Conservation (phyloP, 2,888 invertebrate genomes). For the Eristalinus sepulchralis region DNA sequence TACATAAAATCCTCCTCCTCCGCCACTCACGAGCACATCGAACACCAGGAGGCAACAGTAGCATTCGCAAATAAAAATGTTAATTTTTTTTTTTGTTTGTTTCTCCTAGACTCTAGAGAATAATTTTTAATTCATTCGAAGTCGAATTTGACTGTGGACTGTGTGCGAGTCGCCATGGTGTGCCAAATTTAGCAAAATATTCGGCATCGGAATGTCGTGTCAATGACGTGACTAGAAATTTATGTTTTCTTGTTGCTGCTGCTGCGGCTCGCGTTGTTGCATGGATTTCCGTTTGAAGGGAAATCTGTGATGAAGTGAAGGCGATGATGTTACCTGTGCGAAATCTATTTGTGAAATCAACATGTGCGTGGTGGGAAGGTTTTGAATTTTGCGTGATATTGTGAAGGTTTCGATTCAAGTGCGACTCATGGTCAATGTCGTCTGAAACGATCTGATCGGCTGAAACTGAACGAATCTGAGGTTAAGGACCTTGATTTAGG, state of each 20-base stretch:
- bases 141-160: background rate
- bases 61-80: background rate
- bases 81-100: background rate
- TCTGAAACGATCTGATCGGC: background rate
- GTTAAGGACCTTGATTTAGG: background rate
- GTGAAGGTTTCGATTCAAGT: background rate
- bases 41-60: background rate
- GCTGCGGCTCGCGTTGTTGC: conserved; percentile 4
- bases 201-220: conserved; percentile 44
- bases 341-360: background rate
- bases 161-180: background rate
- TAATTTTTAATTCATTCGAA: background rate
- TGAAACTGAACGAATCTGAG: background rate
- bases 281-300: conserved; percentile 47
- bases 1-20: background rate
- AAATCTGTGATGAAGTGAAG: conserved; percentile 18
- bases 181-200: conserved; percentile 1
- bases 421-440: background rate
- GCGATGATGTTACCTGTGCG: background rate
- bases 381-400: background rate
- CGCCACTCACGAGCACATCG: background rate
- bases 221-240: conserved; percentile 60
- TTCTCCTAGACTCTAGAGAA: background rate
- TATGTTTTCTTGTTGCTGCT: background rate
- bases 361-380: background rate